Base-by-base conservation (phyloP, 2,888 invertebrate species). In the Tridacna gigas region DNA sequence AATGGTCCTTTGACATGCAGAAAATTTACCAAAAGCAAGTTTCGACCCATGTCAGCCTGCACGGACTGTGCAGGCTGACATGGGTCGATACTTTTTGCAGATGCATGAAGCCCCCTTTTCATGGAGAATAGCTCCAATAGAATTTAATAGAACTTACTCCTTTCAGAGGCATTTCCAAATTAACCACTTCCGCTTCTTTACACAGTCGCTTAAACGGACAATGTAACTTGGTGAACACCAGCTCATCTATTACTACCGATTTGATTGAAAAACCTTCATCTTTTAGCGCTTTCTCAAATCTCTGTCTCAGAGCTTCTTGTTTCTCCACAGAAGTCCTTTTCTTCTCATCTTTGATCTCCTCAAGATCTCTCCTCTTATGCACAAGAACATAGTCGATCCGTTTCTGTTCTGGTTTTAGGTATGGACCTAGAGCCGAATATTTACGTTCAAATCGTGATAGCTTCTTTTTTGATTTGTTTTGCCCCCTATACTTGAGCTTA, bases 151-250 rank as follows among this genome's bases (percentile, higher is more conserved):
- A 26, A 86, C 90, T 91, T 89, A 95, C 95, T 88, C 92, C 93
- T 87, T 91, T 92, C 9, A 95, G 83, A 22, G 94, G 93, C 94
- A 95, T 93, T 86, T 95, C 93, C 22, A 95, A 82, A 63, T 94
- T 92, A 12, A 93, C 90, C 51, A 86, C 88, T 77, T 95, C 94
- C 9, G 95, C 95, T 83, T 95, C 94, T 22, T 89, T 82, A 84
- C 94, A 93, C 18, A 95, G 86, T 28, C 94, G 83, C 77, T 92
- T 91, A 84, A 95, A 94, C 9, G 95, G 94, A 77, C 92, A 91
- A 79, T 93, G 92, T 7, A 95, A 86, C 65, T 93, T 91, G 48
- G 90, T 89, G 75, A 88, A 93, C 22, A 91, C 89, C 61, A 84
- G 28, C 7, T 89, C 84, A 20, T 89, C 90, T 7, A 89, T 88